A percentile compares a stretch with the other conserved stretches of the same genome.
These are phyloP conservation scores for Lamellibrachia columna DNA, from an alignment of 2,888 invertebrate species.

Conservation along the genomic window DNA sequence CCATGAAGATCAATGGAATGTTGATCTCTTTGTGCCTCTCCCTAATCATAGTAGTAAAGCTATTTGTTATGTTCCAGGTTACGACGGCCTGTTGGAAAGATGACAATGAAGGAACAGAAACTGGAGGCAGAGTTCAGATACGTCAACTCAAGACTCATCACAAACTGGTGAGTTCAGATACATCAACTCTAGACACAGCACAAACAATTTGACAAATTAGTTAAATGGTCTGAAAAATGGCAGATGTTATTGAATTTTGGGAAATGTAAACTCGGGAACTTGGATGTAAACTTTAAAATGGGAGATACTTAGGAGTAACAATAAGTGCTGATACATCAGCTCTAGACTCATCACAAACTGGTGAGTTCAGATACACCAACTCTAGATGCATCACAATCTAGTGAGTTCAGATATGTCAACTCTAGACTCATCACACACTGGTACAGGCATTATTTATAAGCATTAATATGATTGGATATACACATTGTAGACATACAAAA, in stretches of 20 bases:
- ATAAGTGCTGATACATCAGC: too few species aligned
- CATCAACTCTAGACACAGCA: constrained; percentile 81
- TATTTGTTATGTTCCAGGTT: constrained; percentile 67
- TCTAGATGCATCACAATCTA: constrained; percentile 93
- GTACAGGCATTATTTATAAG: constrained; percentile 30
- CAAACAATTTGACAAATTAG: constrained; percentile 30
- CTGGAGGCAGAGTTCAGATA: constrained; percentile 94
- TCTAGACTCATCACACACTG: constrained; percentile 93
- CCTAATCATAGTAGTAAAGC: not conserved
- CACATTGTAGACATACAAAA: not conserved
- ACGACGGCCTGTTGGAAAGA: constrained; percentile 84
- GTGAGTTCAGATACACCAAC: constrained; percentile 76
- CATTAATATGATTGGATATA: not conserved
- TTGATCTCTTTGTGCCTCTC: too few species aligned
- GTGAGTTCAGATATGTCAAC: constrained; percentile 81
- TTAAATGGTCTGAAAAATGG: not conserved
- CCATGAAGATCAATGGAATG: too few species aligned
- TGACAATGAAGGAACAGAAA: constrained; percentile 94
- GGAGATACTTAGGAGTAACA: too few species aligned
- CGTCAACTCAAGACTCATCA: constrained; percentile 94
- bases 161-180: constrained; percentile 92
- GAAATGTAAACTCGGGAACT: too few species aligned
- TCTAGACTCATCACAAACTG: constrained; percentile 84
- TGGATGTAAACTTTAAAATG: too few species aligned
- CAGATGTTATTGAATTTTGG: too few species aligned